Percentiles rank a stretch among this genome's conserved stretches.
phyloP scores from a whole-genome alignment of 1,140 invertebrate species.

The Xylocopa sonorina region DNA sequence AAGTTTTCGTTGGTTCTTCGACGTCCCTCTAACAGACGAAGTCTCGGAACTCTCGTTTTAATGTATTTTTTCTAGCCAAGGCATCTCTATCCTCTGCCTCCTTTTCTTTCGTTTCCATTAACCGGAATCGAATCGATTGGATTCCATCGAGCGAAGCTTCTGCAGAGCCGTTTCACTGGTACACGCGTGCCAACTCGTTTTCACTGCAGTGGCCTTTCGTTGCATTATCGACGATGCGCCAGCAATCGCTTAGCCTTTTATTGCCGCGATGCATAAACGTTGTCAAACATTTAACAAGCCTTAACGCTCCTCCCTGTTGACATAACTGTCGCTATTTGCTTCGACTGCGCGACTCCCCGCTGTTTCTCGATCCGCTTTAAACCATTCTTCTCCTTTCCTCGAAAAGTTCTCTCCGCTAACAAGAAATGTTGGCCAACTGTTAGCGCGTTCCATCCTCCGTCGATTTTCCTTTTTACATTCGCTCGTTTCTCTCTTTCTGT shows the following conservation, averaged over 20 bases:
- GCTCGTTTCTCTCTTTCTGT: background rate
- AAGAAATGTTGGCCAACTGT: background rate
- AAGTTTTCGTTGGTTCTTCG: background rate
- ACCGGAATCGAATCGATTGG: slow-evolving; percentile 2
- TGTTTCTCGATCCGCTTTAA: background rate
- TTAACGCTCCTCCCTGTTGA: slow-evolving; percentile 13
- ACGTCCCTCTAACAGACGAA: background rate
- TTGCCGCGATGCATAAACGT: slow-evolving; percentile 14
- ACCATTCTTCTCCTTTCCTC: background rate
- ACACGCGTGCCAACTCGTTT: background rate
- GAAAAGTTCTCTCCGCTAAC: background rate
- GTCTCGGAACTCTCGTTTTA: background rate
- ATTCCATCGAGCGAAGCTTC: background rate
- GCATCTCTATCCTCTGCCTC: background rate
- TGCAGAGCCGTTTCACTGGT: background rate
- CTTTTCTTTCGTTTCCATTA: background rate
- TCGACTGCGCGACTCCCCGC: slow-evolving; percentile 16
- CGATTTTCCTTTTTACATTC: background rate
- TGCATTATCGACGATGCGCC: slow-evolving; percentile 13
- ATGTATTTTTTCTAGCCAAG: background rate
- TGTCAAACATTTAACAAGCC: slow-evolving; percentile 30
- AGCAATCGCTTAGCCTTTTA: slow-evolving; percentile 24
- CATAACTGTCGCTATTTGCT: slow-evolving; percentile 43
- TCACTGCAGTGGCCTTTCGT: background rate
- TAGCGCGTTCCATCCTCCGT: background rate